Evolutionary conservation across 2,113 vertebrate genomes (phyloP).

Genomic region (Rhadina sibilatrix): DNA sequence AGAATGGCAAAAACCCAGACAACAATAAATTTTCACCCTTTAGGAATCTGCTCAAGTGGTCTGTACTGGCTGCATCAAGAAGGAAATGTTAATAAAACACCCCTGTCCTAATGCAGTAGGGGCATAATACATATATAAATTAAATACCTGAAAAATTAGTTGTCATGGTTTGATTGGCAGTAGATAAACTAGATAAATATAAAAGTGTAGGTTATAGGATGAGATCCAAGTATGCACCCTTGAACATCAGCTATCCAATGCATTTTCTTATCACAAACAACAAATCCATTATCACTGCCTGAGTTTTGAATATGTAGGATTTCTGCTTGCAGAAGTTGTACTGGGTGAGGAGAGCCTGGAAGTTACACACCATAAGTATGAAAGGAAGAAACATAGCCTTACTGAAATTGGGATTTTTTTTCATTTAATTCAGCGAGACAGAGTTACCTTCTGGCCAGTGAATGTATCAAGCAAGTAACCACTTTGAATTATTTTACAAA

Average conservation of each 20-base stretch:
- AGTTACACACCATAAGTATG: accelerated
- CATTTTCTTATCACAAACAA: neutral
- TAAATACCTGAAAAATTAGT: neutral
- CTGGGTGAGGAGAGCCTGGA: neutral
- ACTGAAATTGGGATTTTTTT: neutral
- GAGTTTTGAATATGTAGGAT: neutral
- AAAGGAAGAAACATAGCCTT: neutral
- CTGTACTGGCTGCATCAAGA: neutral
- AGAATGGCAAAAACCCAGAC: no score
- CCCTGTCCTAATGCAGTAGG: neutral
- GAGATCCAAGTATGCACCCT: neutral
- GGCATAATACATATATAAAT: neutral
- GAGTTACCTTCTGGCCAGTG: neutral
- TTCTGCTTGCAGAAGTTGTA: neutral
- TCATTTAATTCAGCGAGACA: neutral
- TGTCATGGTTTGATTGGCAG: neutral
- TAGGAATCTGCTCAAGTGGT: neutral
- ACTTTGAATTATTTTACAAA: neutral
- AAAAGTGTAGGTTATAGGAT: neutral
- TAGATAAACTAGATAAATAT: neutral
- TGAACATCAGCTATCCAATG: neutral
- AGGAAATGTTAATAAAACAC: neutral
- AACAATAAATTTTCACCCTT: neutral
- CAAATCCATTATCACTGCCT: neutral
- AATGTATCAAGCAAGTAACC: neutral